Conservation (phyloP, 2,797 vertebrate genomes). For the Epinephelus malabaricus region DNA sequence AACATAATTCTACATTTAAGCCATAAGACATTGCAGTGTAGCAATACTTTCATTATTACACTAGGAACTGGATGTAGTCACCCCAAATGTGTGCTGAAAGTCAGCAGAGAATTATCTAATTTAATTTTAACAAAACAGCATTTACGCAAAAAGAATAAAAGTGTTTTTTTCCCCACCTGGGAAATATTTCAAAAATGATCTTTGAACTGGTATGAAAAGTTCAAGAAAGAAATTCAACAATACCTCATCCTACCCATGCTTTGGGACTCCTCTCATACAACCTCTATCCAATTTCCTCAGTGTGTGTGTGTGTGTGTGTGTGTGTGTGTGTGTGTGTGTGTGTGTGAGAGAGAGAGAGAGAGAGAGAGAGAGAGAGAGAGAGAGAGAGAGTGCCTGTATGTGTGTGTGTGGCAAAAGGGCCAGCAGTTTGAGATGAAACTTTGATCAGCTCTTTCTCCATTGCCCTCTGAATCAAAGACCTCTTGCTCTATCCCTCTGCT, state of each 20-base stretch:
- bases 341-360: too few species aligned
- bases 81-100: not conserved
- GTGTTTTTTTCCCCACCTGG: not conserved
- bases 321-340: not conserved
- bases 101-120: not conserved
- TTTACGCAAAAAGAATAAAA: not conserved
- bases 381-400: not conserved
- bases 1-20: not conserved
- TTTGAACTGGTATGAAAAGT: conserved; percentile 12
- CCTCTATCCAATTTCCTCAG: conserved; percentile 40
- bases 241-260: not conserved
- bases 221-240: conserved; percentile 14
- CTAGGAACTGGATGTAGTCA: not conserved
- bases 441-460: conserved; percentile 54
- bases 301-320: conserved; percentile 15
- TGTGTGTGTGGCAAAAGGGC: not conserved
- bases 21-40: not conserved
- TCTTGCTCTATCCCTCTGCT: conserved; percentile 27
- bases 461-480: conserved; percentile 52
- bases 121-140: not conserved
- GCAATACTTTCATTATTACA: not conserved
- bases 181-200: conserved; percentile 7
- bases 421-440: conserved; percentile 45
- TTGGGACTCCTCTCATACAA: conserved; percentile 17
- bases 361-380: too few species aligned